These are phyloP conservation scores for Numida meleagris DNA, from an alignment of 2,113 vertebrate species.

Conservation along the genomic window DNA sequence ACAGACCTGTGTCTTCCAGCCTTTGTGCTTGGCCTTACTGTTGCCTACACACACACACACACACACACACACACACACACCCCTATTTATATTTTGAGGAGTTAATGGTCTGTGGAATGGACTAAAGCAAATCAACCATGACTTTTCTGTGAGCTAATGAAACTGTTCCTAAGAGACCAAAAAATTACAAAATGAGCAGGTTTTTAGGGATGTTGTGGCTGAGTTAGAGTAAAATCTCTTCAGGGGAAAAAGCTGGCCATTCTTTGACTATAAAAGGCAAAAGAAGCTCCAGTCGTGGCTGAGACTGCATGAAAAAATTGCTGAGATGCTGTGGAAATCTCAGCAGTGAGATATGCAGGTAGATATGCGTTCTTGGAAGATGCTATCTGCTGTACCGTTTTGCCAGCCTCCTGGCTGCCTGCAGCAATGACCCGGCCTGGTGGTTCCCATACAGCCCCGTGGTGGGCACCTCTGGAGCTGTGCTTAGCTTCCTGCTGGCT, in stretches of 20 bases:
- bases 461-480: not conserved
- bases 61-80: not conserved
- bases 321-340: not conserved
- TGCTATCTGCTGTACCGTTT: not conserved
- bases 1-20: not conserved
- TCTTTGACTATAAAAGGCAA: not conserved
- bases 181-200: not conserved
- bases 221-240: slow-evolving; percentile 20
- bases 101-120: not conserved
- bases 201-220: not conserved
- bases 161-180: slow-evolving; percentile 11
- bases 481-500: not conserved
- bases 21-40: not conserved
- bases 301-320: not conserved
- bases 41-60: not conserved
- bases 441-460: not conserved
- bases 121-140: not conserved
- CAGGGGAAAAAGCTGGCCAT: not conserved
- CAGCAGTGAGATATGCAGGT: not conserved
- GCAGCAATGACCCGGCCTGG: not conserved
- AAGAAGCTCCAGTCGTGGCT: not conserved
- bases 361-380: not conserved
- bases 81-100: not conserved
- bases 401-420: not conserved
- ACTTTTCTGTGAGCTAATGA: not conserved